Conservation (phyloP, 1,140 invertebrate genomes). For the Himalopsyche phryganea region DNA sequence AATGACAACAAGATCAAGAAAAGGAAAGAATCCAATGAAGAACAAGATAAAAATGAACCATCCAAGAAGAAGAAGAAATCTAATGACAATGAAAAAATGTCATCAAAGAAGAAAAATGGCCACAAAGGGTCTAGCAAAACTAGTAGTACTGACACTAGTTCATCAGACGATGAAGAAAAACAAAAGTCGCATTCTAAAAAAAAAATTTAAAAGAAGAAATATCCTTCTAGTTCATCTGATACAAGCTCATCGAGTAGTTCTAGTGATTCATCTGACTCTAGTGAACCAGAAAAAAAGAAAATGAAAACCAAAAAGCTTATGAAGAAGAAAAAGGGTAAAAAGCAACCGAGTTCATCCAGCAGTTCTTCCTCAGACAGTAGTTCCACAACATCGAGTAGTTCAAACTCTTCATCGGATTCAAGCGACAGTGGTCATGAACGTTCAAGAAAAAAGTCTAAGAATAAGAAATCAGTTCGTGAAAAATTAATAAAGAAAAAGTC, state of each 20-base stretch:
- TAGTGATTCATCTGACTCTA: conserved; percentile 25
- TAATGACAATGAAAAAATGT: background rate
- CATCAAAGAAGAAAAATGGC: conserved; percentile 3
- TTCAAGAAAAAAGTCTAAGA: conserved; percentile 31
- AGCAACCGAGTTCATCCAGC: conserved; percentile 15
- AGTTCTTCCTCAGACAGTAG: conserved; percentile 21
- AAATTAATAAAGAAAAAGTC: conserved; percentile 29
- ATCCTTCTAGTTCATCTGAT: conserved; percentile 22
- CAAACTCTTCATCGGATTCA: conserved; percentile 26
- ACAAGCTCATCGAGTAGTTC: conserved; percentile 26
- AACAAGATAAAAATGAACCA: conserved; percentile 7
- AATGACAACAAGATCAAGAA: too few species aligned
- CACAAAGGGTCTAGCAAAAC: background rate
- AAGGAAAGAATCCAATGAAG: too few species aligned
- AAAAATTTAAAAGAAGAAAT: conserved; percentile 20
- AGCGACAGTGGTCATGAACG: conserved; percentile 33
- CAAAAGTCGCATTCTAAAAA: conserved; percentile 5
- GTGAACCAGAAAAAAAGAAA: conserved; percentile 20
- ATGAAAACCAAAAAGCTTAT: conserved; percentile 20
- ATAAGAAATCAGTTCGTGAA: conserved; percentile 33
- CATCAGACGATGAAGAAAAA: background rate
- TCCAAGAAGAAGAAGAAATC: background rate
- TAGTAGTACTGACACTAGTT: conserved; percentile 5
- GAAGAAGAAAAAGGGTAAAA: conserved; percentile 17
- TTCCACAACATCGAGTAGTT: conserved; percentile 15